Evolutionary conservation across 2,888 invertebrate species (phyloP).

Genomic region (Coelinius sp.): DNA sequence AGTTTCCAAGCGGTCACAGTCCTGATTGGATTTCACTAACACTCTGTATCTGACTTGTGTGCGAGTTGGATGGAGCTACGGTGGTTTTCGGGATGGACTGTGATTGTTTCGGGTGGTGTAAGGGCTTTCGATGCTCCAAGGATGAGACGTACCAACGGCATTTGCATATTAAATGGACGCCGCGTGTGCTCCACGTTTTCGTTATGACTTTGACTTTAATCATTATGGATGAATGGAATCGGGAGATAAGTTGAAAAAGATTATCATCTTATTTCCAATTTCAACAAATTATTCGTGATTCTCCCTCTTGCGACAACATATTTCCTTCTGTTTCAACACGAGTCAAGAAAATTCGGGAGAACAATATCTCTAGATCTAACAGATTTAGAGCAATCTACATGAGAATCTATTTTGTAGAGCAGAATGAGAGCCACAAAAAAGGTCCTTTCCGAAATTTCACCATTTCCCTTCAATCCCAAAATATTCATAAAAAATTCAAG

Average conservation of each 20-base stretch:
- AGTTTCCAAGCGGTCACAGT: constrained; percentile 50
- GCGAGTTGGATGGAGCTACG: constrained; percentile 20
- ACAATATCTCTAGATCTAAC: too few relatives aligned
- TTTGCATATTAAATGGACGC: constrained; percentile 41
- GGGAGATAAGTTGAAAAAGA: background rate
- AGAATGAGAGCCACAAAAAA: too few relatives aligned
- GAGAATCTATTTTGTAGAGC: too few relatives aligned
- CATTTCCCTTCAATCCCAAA: too few relatives aligned
- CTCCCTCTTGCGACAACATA: background rate
- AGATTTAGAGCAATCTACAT: too few relatives aligned
- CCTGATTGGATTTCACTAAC: constrained; percentile 50
- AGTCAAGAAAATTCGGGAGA: too few relatives aligned
- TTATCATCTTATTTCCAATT: background rate
- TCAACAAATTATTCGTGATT: background rate
- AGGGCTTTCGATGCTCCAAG: constrained; percentile 26
- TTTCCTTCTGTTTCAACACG: too few relatives aligned
- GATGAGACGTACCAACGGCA: constrained; percentile 31
- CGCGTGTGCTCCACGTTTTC: constrained; percentile 29
- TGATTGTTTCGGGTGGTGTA: constrained; percentile 48
- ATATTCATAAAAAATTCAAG: too few relatives aligned
- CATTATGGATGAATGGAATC: background rate
- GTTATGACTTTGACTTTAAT: constrained; percentile 31
- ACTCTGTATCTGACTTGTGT: constrained; percentile 33
- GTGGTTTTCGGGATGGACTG: constrained; percentile 43
- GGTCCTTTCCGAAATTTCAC: too few relatives aligned